Base-by-base conservation (phyloP, 2,888 invertebrate species). In the Meta bourneti region DNA sequence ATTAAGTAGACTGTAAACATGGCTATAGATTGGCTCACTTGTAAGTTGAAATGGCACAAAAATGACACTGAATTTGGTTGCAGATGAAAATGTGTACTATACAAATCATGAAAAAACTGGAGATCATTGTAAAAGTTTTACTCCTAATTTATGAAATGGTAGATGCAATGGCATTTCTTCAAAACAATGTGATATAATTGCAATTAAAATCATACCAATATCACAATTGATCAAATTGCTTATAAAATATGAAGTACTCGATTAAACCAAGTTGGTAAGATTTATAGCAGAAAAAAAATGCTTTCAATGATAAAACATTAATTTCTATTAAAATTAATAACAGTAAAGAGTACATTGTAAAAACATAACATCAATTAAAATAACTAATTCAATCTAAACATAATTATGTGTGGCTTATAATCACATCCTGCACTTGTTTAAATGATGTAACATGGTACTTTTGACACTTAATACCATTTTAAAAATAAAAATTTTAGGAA, bases 1-100 rank as follows among this genome's bases (percentile, higher is more conserved):
- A 91, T 91, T 91, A 91, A 91, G 91, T 91, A 91, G 91, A 87
- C 72, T 78, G 72, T 72, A 91, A 79, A 79, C 72, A 91, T 87
- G 87, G 91, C 91, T 91, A 80, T 85, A 80, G 34, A 79, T 84
- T 90, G 86, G 83, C 87, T 91, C 48, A 69, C 70, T 83, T 81
- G 16, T 74, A 72, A 71, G 71, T 83, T 13, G 75, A 72, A 91
- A 91, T 91, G 91, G 91, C 91, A 91, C 91, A 91, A 86, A 75
- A 34, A 91, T 86, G 71, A 78, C 78, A 83, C 72, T 72, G 7
- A 82, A 52, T 71, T 82, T 80, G 52, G 69, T 61, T 81, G n/a
- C 51, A 80, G 72, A 87, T 87, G 82, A 87, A 54, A 71, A 88
- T 88, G 74, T 16, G 20, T 72, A 72, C 74, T 84, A 54, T 89